Conservation (phyloP, 2,797 vertebrate genomes). For the Falco columbarius region DNA sequence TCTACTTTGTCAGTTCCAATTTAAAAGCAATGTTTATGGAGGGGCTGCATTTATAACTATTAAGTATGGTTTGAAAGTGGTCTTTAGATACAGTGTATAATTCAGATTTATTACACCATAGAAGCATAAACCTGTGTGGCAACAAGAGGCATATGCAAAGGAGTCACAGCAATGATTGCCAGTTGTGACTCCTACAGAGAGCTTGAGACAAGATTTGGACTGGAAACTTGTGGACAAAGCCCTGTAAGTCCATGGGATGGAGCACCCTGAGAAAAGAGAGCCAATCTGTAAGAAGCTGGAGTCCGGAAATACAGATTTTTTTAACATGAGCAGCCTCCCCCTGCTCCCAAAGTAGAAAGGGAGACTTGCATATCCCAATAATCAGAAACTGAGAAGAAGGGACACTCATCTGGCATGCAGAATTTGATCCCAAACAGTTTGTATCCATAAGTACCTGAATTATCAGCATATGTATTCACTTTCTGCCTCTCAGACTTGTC, state of each 20-base stretch:
- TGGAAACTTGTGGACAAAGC: background rate
- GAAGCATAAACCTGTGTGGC: background rate
- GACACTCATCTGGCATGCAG: background rate
- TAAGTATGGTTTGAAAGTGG: background rate
- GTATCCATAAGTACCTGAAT: background rate
- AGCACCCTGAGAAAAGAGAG: background rate
- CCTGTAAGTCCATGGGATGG: background rate
- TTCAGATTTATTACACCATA: background rate
- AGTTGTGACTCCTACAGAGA: background rate
- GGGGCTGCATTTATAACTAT: background rate
- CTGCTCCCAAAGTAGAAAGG: background rate
- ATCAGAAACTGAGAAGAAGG: background rate
- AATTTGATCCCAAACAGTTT: background rate
- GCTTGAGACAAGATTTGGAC: background rate
- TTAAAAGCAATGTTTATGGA: background rate
- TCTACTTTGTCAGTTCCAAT: background rate
- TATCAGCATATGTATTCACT: background rate
- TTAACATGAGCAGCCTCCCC: background rate
- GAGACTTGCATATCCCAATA: background rate
- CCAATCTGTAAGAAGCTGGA: background rate
- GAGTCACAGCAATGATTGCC: background rate
- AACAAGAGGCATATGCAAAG: background rate
- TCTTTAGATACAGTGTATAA: background rate
- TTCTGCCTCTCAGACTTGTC: background rate
- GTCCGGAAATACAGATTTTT: background rate